Percentiles rank a stretch among this genome's conserved stretches.
Conservation (phyloP, 2,797 vertebrate species). For the Acanthis flammea region DNA sequence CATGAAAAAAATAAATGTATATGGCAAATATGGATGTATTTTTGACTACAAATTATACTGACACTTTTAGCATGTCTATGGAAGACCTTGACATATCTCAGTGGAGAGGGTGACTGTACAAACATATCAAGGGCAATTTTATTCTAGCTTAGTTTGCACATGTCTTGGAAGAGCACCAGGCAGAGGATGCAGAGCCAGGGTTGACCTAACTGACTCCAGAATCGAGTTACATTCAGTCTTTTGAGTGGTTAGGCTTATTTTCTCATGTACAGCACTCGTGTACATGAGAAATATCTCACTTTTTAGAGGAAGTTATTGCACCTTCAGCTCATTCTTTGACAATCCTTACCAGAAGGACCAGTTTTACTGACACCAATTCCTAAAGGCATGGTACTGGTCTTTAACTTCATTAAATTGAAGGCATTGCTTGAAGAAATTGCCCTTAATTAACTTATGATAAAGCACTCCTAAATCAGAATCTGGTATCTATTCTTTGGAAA, state of each 20-base stretch:
- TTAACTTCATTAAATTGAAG: neutral
- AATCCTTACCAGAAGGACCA: neutral
- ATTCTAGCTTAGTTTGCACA: neutral
- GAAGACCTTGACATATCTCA: neutral
- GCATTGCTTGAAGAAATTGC: neutral
- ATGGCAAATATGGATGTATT: neutral
- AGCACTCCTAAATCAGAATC: neutral
- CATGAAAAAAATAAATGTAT: neutral
- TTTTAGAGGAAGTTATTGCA: neutral
- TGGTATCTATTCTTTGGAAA: neutral
- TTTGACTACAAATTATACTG: neutral
- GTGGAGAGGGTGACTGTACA: neutral
- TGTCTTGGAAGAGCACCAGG: neutral
- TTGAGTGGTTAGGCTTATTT: neutral
- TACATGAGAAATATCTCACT: neutral
- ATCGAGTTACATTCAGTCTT: neutral
- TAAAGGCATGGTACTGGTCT: neutral
- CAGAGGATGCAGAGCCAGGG: neutral
- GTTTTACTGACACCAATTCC: neutral
- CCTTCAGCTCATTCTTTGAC: neutral
- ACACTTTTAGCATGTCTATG: neutral
- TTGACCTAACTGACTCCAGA: neutral
- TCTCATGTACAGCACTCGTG: neutral
- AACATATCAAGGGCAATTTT: neutral
- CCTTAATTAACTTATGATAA: neutral